phyloP scores from a whole-genome alignment of 2,113 vertebrate genomes.

The Bubo bubo region DNA sequence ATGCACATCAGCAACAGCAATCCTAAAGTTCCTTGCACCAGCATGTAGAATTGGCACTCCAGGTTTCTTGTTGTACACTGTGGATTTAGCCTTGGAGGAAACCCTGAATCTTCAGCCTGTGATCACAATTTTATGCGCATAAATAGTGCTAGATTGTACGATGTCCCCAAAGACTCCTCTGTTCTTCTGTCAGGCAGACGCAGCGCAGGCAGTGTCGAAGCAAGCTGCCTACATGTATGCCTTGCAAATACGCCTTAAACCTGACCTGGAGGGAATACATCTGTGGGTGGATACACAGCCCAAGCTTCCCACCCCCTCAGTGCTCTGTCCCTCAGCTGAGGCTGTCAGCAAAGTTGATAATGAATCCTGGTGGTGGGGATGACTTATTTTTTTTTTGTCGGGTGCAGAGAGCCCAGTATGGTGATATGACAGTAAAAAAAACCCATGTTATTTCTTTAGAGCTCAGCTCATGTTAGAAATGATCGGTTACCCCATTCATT shows the following conservation, averaged over 20 bases:
- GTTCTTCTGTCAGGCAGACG: background rate
- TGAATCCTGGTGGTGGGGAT: background rate
- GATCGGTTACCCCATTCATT: background rate
- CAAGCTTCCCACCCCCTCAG: background rate
- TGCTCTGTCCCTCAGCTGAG: background rate
- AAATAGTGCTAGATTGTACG: background rate
- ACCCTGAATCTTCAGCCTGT: background rate
- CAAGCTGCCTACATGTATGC: background rate
- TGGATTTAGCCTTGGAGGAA: background rate
- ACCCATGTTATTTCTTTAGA: background rate
- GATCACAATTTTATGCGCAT: background rate
- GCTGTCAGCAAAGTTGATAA: background rate
- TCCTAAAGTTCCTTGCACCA: background rate
- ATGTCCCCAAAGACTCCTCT: background rate
- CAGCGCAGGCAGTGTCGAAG: background rate
- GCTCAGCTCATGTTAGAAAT: background rate
- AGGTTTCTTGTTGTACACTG: background rate
- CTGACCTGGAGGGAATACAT: background rate
- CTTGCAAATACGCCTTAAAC: background rate
- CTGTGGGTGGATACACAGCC: background rate
- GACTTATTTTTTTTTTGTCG: background rate
- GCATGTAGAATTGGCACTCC: rapidly evolving
- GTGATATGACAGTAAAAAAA: background rate
- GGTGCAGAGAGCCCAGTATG: background rate
- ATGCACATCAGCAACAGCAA: background rate